Evolutionary conservation across 1,140 invertebrate species (phyloP), one percentile per base, ranked within the genome.

Genomic region (Hyles euphorbiae): DNA sequence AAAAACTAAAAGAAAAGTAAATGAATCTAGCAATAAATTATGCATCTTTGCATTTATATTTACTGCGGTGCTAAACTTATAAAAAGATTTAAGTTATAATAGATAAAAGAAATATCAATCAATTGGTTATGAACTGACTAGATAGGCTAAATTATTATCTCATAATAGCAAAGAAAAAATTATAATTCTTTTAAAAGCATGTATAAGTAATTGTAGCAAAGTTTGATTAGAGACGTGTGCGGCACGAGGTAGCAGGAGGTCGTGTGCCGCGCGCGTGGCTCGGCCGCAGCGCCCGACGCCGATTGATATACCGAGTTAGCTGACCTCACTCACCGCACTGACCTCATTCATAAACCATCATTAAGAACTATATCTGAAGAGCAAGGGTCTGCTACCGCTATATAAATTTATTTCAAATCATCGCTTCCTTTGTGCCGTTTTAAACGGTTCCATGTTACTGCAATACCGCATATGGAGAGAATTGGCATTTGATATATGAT

Each of bases 331-430:
- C 60, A 69, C 68, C 69, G 67, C 70, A 68, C 70, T 84, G 84
- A 86, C 83, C 84, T 81, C 84, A 82, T 84, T 84, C 83, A 84
- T 87, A 87, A 85, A 87, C 85, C 67, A 61, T 75, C 76, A 81
- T 81, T 84, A 81, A 84, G 79, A 82, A 71, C 81, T 73, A 78
- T 78, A 75, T 65, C 67, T 66, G 68, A 76, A 76, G 75, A 81
- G 63, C 74, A 70, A 72, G 70, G 70, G 72, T 75, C 73, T 67
- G 67, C 68, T 66, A 57, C 56, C 34, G 63, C 71, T 72, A 81
- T 81, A 80, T 49, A 51, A 34, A 34, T 51, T 51, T 32, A 51
- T 34, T 51, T 51, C 32, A 51, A 40, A 51, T 51, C 49, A 34
- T 51, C 32, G 34, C 49, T 32, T 51, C 32, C 49, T 32, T 51